Base-by-base conservation (phyloP, 2,797 vertebrate species). In the Tiaroga cobitis region DNA sequence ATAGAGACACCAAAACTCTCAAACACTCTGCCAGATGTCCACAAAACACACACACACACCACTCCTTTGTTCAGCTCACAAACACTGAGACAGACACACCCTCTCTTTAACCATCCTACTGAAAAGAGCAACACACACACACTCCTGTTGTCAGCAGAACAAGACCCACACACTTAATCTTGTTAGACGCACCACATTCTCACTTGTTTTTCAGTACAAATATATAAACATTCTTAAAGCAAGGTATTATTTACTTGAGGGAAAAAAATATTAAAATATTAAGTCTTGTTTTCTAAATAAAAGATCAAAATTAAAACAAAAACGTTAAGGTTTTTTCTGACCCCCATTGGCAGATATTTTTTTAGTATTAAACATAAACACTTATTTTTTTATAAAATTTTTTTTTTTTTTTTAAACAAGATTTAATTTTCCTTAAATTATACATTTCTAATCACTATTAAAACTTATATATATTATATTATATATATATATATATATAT, bases 121-220 rank as follows among this genome's bases (percentile, higher is more conserved):
- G 87, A 49, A 88, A 81, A 84, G 83, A 80, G 72, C 81, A 88
- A 88, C 70, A 59, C 89, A 87, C 86, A 81, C 79, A n/a, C 78
- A 59, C 41, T 87, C 16, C 63, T 37, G 72, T 70, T 37, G 59
- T 49, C 37, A 5, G 46, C 21, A 34, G 8, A 69, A 85, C 32
- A 67, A 26, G 26, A 70, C 49, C 49, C 49, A 41, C n/a, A 56
- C 68, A 39, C n/a, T 68, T 51, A 84, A 76, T 83, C 81, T 87
- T 80, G 54, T 83, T 49, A 90, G 6, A 24, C 24, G 13, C 39
- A 54, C 43, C 61, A 43, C 69, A 26, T 16, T 32, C 49, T 32
- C 37, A 29, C 67, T 69, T 11, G 34, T 37, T 69, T 69, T 39
- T 19, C 9, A 21, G 8, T 24, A 10, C 34, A 11, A 34, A 39